Percentiles rank a stretch among this genome's conserved stretches.
Conservation (phyloP, 30 jellyfish, hydroid and myxozoan genomes). For the Aurelia coerulea region DNA sequence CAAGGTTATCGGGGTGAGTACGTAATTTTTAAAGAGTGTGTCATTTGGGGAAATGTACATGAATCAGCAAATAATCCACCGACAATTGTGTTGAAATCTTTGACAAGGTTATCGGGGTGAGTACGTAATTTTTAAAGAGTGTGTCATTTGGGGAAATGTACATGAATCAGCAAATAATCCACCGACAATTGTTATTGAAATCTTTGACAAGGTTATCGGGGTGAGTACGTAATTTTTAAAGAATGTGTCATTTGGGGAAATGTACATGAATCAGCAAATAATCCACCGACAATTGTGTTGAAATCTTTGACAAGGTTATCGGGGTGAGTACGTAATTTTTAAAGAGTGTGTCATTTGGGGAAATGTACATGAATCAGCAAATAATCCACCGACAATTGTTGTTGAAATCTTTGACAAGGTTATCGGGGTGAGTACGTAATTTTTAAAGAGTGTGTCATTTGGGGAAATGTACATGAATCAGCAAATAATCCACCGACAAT, state of each 20-base stretch:
- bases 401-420: conserved; percentile 81
- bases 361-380: conserved; percentile 77
- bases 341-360: conserved; percentile 92
- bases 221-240: conserved; percentile 29
- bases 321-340: conserved; percentile 16
- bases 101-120: conserved; percentile 40
- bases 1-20: neutral
- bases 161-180: conserved; percentile 85
- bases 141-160: conserved; percentile 91
- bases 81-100: conserved; percentile 82
- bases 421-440: neutral
- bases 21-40: conserved; percentile 67
- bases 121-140: conserved; percentile 59
- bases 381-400: conserved; percentile 91
- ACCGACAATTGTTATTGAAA: conserved; percentile 86
- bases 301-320: conserved; percentile 73
- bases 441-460: conserved; percentile 77
- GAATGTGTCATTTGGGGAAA: conserved; percentile 94
- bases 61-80: conserved; percentile 91
- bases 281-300: conserved; percentile 92
- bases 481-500: conserved; percentile 92
- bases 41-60: conserved; percentile 90
- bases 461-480: conserved; percentile 90
- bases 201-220: conserved; percentile 62
- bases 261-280: conserved; percentile 72